phyloP scores from a whole-genome alignment of 2,113 vertebrate genomes.

The Oreotrochilus melanogaster region DNA sequence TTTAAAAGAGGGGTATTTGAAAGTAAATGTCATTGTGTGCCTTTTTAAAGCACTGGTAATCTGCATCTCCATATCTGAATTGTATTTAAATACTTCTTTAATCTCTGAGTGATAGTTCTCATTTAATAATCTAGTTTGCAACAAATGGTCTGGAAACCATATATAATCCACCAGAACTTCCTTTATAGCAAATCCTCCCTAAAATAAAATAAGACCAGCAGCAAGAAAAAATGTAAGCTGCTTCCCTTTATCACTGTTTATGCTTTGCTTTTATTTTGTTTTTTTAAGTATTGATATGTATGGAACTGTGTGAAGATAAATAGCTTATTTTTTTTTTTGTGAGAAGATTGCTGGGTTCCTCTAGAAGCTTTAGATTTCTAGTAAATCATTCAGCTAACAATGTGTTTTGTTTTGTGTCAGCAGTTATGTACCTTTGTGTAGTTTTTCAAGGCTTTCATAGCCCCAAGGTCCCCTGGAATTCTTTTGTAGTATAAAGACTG shows the following conservation, averaged over 20 bases:
- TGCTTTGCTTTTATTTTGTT: neutral
- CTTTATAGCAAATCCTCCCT: neutral
- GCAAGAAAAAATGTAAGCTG: neutral
- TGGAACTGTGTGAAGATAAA: neutral
- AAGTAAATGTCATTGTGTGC: neutral
- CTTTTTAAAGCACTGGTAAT: neutral
- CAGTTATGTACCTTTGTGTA: neutral
- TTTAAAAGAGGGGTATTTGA: neutral
- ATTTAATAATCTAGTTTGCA: neutral
- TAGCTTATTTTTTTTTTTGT: neutral
- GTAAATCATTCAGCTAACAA: neutral
- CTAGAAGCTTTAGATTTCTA: neutral
- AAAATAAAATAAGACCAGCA: constrained; percentile 4
- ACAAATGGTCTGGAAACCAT: neutral
- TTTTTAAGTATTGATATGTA: neutral
- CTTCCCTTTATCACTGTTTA: neutral
- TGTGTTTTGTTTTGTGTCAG: neutral
- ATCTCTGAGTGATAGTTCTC: neutral
- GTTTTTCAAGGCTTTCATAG: neutral
- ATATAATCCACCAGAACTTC: neutral
- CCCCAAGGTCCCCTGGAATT: neutral
- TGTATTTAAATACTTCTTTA: neutral
- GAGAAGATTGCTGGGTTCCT: neutral
- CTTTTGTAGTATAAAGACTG: neutral
- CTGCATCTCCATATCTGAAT: neutral